phyloP scores from a whole-genome alignment of 1,140 invertebrate genomes.

The Cecropterus lyciades region DNA sequence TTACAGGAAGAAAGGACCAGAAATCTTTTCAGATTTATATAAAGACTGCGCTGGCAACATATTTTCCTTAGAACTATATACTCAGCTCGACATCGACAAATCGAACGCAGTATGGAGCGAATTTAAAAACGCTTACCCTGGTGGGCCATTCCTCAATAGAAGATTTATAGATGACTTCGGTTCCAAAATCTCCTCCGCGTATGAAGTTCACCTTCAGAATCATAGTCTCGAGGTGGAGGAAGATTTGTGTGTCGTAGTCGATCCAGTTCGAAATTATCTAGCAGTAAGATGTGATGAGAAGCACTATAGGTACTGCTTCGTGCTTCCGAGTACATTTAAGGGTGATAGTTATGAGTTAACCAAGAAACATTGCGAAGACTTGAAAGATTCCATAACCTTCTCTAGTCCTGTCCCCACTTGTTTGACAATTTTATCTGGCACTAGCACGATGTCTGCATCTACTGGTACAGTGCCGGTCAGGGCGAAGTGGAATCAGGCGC shows the following conservation, averaged over 20 bases:
- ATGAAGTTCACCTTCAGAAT: constrained; percentile 49
- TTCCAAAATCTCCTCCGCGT: constrained; percentile 43
- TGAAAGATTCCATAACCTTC: constrained; percentile 59
- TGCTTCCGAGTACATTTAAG: constrained; percentile 55
- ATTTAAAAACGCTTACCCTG: constrained; percentile 67
- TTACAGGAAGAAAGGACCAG: constrained; percentile 33
- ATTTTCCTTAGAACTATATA: constrained; percentile 17
- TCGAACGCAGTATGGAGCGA: constrained; percentile 68
- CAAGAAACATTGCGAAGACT: constrained; percentile 50
- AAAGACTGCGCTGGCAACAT: constrained; percentile 19
- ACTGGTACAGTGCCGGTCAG: constrained; percentile 59
- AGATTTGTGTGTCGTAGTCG: constrained; percentile 59
- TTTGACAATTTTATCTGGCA: constrained; percentile 47
- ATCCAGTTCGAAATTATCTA: constrained; percentile 60
- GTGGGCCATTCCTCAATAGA: constrained; percentile 73
- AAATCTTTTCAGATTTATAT: constrained; percentile 24
- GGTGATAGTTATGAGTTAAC: constrained; percentile 39
- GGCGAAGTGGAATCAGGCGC: constrained; percentile 71
- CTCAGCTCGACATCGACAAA: constrained; percentile 5
- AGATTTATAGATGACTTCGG: constrained; percentile 56
- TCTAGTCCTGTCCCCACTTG: constrained; percentile 67
- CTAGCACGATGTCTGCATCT: constrained; percentile 10
- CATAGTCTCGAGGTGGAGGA: constrained; percentile 52
- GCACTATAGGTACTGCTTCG: constrained; percentile 72
- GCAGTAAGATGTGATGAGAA: constrained; percentile 63